A percentile compares a stretch with the other conserved stretches of the same genome.
These are phyloP conservation scores for Phodopus roborovskii DNA, from an alignment of 2,113 vertebrate genomes.

Conservation along the genomic window DNA sequence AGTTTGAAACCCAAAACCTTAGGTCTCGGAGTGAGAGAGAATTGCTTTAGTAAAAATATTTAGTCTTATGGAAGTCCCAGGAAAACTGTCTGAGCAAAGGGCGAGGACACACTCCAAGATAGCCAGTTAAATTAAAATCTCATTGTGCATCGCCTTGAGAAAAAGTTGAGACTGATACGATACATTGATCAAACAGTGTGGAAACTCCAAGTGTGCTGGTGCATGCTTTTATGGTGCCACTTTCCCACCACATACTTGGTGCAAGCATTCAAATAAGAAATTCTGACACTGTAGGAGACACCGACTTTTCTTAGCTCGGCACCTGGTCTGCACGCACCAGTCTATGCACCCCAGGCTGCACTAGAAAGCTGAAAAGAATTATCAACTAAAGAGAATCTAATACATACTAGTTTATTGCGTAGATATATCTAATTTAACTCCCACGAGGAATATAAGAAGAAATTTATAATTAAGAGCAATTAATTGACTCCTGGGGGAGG, in stretches of 20 bases:
- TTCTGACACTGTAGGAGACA: not conserved
- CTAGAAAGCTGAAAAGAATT: conserved; percentile 28
- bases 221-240: not conserved
- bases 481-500: not conserved
- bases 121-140: not conserved
- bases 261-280: conserved; percentile 24
- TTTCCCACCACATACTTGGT: not conserved
- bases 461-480: not conserved
- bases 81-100: not conserved
- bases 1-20: not conserved
- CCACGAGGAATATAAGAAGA: not conserved
- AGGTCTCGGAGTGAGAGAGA: not conserved
- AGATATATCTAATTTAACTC: not conserved
- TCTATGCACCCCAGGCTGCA: not conserved
- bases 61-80: not conserved
- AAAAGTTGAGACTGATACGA: not conserved
- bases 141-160: not conserved
- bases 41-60: not conserved
- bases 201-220: not conserved
- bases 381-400: not conserved
- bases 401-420: not conserved
- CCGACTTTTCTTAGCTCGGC: not conserved
- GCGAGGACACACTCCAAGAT: not conserved
- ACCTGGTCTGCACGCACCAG: not conserved
- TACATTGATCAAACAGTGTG: not conserved